phyloP scores from a whole-genome alignment of 2,797 vertebrate genomes.

The Clarias fuscus region DNA sequence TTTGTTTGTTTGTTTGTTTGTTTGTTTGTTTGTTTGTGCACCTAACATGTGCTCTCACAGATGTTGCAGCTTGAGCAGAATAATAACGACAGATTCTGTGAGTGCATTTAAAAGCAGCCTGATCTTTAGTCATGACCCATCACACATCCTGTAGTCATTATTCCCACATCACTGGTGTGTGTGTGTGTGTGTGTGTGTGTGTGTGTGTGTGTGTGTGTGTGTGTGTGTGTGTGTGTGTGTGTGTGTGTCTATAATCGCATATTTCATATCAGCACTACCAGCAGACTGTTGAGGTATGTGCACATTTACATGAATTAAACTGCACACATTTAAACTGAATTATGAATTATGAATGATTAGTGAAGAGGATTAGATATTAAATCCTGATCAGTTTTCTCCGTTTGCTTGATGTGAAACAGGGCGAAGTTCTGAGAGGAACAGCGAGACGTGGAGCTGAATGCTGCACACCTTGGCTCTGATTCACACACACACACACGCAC shows the following conservation, averaged over 20 bases:
- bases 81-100: neutral
- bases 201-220: too few species aligned
- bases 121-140: neutral
- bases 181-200: too few species aligned
- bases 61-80: neutral
- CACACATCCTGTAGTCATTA: neutral
- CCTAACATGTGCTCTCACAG: neutral
- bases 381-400: neutral
- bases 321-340: neutral
- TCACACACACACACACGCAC: neutral
- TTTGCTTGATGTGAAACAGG: neutral
- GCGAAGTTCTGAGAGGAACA: neutral
- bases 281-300: neutral
- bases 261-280: neutral
- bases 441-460: conserved; percentile 1
- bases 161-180: neutral
- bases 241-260: neutral
- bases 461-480: neutral
- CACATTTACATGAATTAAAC: too few species aligned
- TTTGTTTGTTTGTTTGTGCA: neutral
- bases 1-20: neutral
- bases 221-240: neutral
- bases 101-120: neutral
- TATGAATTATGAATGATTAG: neutral
- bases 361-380: neutral